Evolutionary conservation across 1,140 invertebrate species (phyloP).

Genomic region (Phocides pigmalion): DNA sequence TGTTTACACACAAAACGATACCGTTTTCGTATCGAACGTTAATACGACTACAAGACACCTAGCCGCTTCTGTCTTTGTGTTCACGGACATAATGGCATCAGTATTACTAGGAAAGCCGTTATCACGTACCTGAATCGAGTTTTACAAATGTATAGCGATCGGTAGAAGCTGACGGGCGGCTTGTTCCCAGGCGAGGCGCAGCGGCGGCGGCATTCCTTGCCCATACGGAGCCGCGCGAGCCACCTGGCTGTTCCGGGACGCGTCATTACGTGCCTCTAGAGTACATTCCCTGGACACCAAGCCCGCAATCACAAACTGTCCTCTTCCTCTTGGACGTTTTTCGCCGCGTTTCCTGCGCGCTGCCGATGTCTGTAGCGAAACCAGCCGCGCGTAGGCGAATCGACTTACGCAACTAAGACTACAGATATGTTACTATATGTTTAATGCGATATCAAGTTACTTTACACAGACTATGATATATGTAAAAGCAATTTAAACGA

Average conservation of each 20-base stretch:
- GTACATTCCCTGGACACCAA: constrained; percentile 66
- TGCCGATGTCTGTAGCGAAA: constrained; percentile 2
- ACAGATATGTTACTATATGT: too few relatives aligned
- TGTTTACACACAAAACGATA: not conserved
- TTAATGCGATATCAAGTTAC: too few relatives aligned
- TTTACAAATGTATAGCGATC: constrained; percentile 56
- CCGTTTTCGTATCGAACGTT: constrained; percentile 8
- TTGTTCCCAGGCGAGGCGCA: constrained; percentile 64
- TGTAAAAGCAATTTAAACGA: too few relatives aligned
- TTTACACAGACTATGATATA: too few relatives aligned
- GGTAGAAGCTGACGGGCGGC: constrained; percentile 42
- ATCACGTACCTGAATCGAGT: constrained; percentile 52
- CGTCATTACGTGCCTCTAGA: constrained; percentile 52
- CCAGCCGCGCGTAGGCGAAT: not conserved
- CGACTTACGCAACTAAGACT: too few relatives aligned
- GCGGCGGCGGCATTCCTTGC: constrained; percentile 67
- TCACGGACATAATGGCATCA: constrained; percentile 38
- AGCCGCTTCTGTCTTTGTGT: constrained; percentile 19
- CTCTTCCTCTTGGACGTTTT: constrained; percentile 62
- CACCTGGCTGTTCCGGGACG: constrained; percentile 74
- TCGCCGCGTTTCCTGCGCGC: constrained; percentile 46
- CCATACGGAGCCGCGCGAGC: constrained; percentile 62
- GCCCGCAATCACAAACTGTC: constrained; percentile 60
- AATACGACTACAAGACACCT: not conserved
- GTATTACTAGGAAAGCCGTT: constrained; percentile 55